Conservation (phyloP, 2,113 vertebrate genomes). For the Gobius niger region DNA sequence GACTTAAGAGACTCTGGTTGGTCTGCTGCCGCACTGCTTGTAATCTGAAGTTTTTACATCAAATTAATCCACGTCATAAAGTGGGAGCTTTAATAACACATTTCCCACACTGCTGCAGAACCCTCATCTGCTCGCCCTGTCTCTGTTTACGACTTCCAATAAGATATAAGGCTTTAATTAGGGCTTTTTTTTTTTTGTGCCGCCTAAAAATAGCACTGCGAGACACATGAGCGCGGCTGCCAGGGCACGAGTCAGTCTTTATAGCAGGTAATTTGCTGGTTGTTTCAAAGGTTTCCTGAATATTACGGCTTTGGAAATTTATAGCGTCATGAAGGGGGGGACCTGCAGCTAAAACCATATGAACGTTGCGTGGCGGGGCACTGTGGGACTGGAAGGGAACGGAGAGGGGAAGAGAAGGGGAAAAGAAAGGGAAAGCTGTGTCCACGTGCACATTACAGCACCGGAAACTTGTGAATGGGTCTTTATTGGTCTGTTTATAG, state of each 20-base stretch:
- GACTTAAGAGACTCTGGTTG: background rate
- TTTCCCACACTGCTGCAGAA: conserved; percentile 22
- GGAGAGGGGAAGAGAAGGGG: background rate
- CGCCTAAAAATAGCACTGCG: conserved; percentile 61
- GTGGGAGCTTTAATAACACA: background rate
- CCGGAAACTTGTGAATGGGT: background rate
- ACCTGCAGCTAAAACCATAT: conserved; percentile 52
- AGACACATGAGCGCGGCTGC: conserved; percentile 37
- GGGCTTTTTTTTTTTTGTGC: conserved; percentile 43
- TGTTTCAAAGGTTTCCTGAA: conserved; percentile 76
- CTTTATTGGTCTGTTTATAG: background rate
- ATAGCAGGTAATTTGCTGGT: conserved; percentile 75
- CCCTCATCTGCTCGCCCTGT: conserved; percentile 50
- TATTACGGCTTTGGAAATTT: conserved; percentile 66
- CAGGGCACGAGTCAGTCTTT: conserved; percentile 66
- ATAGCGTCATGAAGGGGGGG: conserved; percentile 45
- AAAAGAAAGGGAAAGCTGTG: background rate
- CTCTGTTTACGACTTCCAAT: conserved; percentile 75
- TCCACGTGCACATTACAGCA: background rate
- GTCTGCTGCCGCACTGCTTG: background rate
- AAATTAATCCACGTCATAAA: conserved; percentile 4
- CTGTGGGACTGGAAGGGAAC: background rate
- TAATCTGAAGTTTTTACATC: background rate
- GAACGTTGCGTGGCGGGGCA: conserved; percentile 11
- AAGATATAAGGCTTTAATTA: conserved; percentile 69